Evolutionary conservation across 2,113 vertebrate genomes (phyloP).

Genomic region (Centropus bengalensis): DNA sequence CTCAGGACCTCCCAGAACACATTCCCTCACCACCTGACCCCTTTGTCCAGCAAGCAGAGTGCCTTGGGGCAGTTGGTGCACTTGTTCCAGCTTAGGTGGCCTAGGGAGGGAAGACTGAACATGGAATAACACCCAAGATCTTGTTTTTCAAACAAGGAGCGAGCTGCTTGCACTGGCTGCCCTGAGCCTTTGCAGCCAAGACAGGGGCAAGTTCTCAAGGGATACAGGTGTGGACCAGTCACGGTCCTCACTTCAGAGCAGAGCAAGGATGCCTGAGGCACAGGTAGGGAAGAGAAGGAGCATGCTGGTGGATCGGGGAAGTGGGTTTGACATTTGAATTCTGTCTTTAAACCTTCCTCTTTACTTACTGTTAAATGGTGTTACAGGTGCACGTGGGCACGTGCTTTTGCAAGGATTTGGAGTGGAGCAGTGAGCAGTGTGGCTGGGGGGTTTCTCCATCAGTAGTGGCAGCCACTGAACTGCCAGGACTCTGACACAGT

Average conservation of each 20-base stretch:
- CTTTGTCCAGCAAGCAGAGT: background rate
- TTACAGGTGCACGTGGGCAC: background rate
- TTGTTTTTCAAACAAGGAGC: background rate
- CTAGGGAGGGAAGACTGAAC: background rate
- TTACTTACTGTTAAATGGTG: background rate
- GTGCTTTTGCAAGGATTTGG: background rate
- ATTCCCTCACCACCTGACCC: rapidly evolving
- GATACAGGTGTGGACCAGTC: background rate
- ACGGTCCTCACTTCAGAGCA: background rate
- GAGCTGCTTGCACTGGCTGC: background rate
- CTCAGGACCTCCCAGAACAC: background rate
- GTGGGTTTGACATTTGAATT: background rate
- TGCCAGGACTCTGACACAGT: background rate
- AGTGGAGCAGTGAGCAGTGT: background rate
- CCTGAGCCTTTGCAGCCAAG: rapidly evolving
- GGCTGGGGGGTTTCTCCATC: background rate
- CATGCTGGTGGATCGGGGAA: background rate
- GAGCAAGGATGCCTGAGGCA: rapidly evolving
- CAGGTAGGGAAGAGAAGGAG: background rate
- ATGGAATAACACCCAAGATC: background rate
- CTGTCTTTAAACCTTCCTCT: background rate
- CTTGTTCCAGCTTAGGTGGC: background rate
- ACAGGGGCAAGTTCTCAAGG: too few species aligned
- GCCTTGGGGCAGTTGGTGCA: rapidly evolving
- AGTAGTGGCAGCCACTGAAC: background rate